Evolutionary conservation across 2,888 invertebrate species (phyloP).

Genomic region (Teleiodes luculella): DNA sequence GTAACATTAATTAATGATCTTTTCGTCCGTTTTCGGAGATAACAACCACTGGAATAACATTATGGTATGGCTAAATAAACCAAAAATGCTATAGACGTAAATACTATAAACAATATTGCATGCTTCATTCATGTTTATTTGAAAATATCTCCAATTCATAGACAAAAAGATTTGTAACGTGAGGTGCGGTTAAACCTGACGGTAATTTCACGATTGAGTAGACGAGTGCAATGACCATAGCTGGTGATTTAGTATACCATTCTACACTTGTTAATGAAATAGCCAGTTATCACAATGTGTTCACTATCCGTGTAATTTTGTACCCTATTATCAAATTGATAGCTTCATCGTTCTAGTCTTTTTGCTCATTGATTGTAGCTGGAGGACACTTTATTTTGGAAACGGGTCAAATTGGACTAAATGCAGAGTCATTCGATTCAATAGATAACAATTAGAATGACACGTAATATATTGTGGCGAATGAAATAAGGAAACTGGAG

Average conservation of each 20-base stretch:
- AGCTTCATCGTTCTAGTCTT: slow-evolving; percentile 26
- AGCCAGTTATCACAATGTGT: slow-evolving; percentile 24
- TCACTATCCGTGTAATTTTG: slow-evolving; percentile 12
- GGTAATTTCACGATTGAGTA: slow-evolving; percentile 60
- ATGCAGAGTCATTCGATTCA: slow-evolving; percentile 1
- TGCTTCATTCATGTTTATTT: too few relatives aligned
- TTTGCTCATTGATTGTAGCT: background rate
- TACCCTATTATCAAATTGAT: slow-evolving; percentile 25
- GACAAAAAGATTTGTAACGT: slow-evolving; percentile 16
- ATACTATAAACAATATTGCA: too few relatives aligned
- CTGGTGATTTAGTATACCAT: slow-evolving; percentile 47
- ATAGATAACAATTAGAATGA: background rate
- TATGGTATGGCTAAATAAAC: too few relatives aligned
- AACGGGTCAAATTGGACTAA: background rate
- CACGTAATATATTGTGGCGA: background rate
- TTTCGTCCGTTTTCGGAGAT: too few relatives aligned
- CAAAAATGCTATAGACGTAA: too few relatives aligned
- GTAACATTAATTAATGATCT: too few relatives aligned
- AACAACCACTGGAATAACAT: too few relatives aligned
- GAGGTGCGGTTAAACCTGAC: slow-evolving; percentile 27
- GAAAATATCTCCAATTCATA: too few relatives aligned
- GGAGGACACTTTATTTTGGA: background rate
- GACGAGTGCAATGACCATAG: slow-evolving; percentile 43
- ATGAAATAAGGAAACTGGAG: background rate
- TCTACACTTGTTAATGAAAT: slow-evolving; percentile 46